Evolutionary conservation across 2,888 invertebrate species (phyloP), one percentile per base, ranked within the genome.

Genomic region (Anaspis maculata): DNA sequence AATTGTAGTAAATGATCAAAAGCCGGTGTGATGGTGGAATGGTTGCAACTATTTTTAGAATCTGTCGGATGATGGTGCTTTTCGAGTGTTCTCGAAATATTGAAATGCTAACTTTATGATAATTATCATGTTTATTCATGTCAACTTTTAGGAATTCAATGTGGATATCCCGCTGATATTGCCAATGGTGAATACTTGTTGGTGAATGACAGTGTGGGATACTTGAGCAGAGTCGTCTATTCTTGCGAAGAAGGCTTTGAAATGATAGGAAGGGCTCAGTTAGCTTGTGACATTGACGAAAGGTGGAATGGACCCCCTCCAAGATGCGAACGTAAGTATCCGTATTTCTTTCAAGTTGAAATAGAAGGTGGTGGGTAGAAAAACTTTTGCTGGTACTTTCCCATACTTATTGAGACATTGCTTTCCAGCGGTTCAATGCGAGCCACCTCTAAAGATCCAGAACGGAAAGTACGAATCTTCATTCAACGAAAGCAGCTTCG

Each of bases 231-330:
- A 57, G 91, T 91, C 11, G 77, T 86, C 42, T 92, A 92, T 61
- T 68, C 73, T 3, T 92, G 92, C 57, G 75, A 80, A 24, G 77
- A 82, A 28, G 91, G 91, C 11, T 86, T 79, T 66, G 84, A 86
- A 65, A 84, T 92, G 79, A 77, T 80, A 25, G 85, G 91, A 12
- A 74, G 90, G 15, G 81, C 87, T 0, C 72, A 84, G 45, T 71
- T 92, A 9, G 83, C 87, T 2, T 92, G 92, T 54, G 92, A 92
- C 62, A 83, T 90, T 48, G 91, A 92, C 52, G 89, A 89, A 61
- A 73, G 89, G 30, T 92, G 91, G 91, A 90, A 91, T 54, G 91
- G 91, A 25, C 91, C 91, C 2, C 91, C 91, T 29, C 91, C 91
- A 1, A 69, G 82, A 49, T 91, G 91, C 63, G 87, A 89, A 63